Evolutionary conservation across 2,113 vertebrate species (phyloP), one percentile per base, ranked within the genome.

Genomic region (Oostethus manadensis): DNA sequence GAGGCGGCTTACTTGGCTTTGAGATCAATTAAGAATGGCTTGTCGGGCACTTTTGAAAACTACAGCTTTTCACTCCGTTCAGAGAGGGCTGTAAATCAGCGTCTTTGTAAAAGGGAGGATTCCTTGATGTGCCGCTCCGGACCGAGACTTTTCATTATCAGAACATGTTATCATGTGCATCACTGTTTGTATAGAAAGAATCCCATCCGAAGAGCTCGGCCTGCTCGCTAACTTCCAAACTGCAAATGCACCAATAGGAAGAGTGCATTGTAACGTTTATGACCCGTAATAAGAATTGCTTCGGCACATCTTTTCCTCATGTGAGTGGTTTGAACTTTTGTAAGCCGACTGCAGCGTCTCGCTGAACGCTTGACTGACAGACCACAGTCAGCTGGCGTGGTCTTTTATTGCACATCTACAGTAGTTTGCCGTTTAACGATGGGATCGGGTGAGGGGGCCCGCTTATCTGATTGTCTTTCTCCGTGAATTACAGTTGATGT

Each of bases 381-480:
- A n/a, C 70, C 60, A 21, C 68, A 60, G 51, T 45, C 66, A 61
- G 40, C 62, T 57, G 0, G 49, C 10, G 0, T 47, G 43, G 17
- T 43, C 17, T 80, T 75, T 76, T 71, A 71, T 81, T 70, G 42
- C 61, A 18, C 70, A 40, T 67, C 66, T 64, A 63, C 44, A 70
- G 56, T 64, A 70, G 17, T 68, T 67, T 80, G 71, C 74, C 76
- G 63, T 84, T 79, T 60, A 64, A 44, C 17, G 49, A 58, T 72
- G 43, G 57, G 79, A 76, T 70, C 51, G 44, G 49, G 59, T 49
- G 77, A 80, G 66, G 49, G 54, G 68, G 51, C 44, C 64, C 11
- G 57, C 71, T 88, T 87, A 87, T 87, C 84, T 81, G 82, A 87
- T 86, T 73, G 82, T 61, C 72, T 80, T 59, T 20, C 64, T 16